Base-by-base conservation (phyloP, 2,888 invertebrate species). In the Aphidius colemani region DNA sequence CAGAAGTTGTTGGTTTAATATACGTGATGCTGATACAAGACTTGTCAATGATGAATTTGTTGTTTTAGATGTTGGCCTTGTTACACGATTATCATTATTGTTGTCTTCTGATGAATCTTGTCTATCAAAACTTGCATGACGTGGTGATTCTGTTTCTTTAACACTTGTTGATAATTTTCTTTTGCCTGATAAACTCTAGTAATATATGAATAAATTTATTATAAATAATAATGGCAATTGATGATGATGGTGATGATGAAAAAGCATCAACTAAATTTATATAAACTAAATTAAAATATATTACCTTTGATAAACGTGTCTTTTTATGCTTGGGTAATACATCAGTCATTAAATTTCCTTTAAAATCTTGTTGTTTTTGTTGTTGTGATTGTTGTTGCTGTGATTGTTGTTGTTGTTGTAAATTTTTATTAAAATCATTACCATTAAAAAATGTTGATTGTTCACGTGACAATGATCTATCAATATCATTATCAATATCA, bases 271-370 rank as follows among this genome's bases (percentile, higher is more conserved):
- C 2, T 1, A 18, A 18, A 18, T 18, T 18, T 18, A 18, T n/a
- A 18, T 2, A 18, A 18, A 18, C 13, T 2, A 18, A 18, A 18
- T 18, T 2, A 13, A 50, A 43, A 39, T 50, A 18, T 40, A 65
- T 69, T 82, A 90, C 90, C 87, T 93, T 92, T 83, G 92, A 93
- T 83, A 94, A 92, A 74, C 94, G 89, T 71, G 93, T 92, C 85
- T 93, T 93, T 77, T 93, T 88, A 83, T 93, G 93, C 83, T 92
- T 93, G 78, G 93, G 92, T 84, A 88, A 86, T 59, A 88, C 85
- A 75, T 90, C 90, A 77, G 88, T 88, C 39, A 8, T 48, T 11
- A 18, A 45, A 56, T 50, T 57, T 39, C 45, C 8, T 13, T 57
- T 40, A 43, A 51, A 9, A 55, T 46, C 4, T 66, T 89, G 83